phyloP scores from a whole-genome alignment of 2,797 vertebrate species.

The Crotalus adamanteus region DNA sequence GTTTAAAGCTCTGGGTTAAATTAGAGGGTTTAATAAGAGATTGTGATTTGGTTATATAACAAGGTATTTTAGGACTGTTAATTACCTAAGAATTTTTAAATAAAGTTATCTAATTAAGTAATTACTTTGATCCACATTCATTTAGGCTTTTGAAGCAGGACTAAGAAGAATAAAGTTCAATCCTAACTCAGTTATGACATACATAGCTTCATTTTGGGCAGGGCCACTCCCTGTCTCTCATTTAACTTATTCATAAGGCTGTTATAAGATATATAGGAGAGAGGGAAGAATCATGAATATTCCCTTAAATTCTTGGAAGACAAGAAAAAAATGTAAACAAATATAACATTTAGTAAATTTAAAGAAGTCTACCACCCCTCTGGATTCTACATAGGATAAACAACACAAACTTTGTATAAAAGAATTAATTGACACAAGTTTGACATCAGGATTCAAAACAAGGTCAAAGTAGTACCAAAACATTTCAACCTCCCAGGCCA shows the following conservation, averaged over 20 bases:
- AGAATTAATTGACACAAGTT: not conserved
- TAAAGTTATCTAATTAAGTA: not conserved
- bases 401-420: not conserved
- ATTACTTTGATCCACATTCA: not conserved
- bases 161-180: not conserved
- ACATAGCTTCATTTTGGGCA: not conserved
- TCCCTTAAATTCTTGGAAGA: not conserved
- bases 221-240: not conserved
- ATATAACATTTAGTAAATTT: not conserved
- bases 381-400: not conserved
- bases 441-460: not conserved
- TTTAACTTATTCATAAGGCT: not conserved
- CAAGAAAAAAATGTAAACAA: not conserved
- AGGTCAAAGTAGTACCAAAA: not conserved
- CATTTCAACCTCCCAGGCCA: not conserved
- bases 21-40: not conserved
- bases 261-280: not conserved
- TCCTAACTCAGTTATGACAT: not conserved
- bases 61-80: not conserved
- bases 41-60: not conserved
- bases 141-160: not conserved
- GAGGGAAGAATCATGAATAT: not conserved
- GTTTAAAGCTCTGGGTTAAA: not conserved
- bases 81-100: not conserved
- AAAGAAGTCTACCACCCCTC: not conserved